Evolutionary conservation across 2,797 vertebrate species (phyloP).

Genomic region (Labroides dimidiatus): DNA sequence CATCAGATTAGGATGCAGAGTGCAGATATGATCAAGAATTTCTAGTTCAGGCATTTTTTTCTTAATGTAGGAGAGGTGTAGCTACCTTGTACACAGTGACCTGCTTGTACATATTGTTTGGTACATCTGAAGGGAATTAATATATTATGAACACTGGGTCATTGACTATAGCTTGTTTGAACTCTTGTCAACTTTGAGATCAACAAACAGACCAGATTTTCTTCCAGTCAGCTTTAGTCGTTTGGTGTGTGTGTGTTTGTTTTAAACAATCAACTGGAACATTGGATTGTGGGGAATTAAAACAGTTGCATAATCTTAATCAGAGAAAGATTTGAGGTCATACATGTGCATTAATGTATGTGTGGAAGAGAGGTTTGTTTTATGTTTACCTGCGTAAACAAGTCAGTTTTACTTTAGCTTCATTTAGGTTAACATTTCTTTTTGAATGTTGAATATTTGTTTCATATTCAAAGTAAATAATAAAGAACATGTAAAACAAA

Average conservation of each 20-base stretch:
- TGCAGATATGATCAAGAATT: neutral
- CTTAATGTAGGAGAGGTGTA: neutral
- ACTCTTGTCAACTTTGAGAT: neutral
- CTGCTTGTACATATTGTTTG: neutral
- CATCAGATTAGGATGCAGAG: too few relatives aligned
- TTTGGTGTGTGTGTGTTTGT: neutral
- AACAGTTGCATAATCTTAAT: too few relatives aligned
- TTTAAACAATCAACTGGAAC: neutral
- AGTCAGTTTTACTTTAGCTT: neutral
- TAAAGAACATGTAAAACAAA: neutral
- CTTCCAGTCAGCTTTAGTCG: neutral
- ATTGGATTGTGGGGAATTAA: too few relatives aligned
- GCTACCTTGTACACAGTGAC: neutral
- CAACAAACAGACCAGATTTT: conserved; percentile 10
- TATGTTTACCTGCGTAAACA: too few relatives aligned
- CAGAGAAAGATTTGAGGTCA: too few relatives aligned
- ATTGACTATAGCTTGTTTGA: conserved; percentile 1
- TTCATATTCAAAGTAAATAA: neutral
- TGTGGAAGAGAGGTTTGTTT: too few relatives aligned
- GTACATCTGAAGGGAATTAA: neutral
- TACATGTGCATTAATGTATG: too few relatives aligned
- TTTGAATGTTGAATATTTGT: rapidly evolving
- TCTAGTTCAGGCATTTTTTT: neutral
- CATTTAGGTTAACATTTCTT: neutral
- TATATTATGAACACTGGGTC: neutral